A percentile compares a stretch with the other conserved stretches of the same genome.
Evolutionary conservation across 2,888 invertebrate genomes (phyloP).

Genomic region (Deroplatys truncata): DNA sequence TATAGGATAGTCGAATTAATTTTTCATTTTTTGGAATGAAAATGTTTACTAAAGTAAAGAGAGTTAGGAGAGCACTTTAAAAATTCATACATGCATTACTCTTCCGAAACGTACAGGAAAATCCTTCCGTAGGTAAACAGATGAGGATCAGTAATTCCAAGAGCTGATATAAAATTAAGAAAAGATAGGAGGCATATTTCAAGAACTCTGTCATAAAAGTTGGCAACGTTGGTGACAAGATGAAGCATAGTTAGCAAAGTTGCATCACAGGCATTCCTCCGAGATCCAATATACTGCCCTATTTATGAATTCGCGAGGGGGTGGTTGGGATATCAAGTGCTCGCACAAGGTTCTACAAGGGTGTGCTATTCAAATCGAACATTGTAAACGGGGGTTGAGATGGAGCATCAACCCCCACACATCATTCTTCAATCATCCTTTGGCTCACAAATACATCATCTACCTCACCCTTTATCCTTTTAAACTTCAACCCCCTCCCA

Average conservation of each 20-base stretch:
- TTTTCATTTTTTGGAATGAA: too few relatives aligned
- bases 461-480: neutral
- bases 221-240: neutral
- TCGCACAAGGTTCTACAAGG: neutral
- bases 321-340: neutral
- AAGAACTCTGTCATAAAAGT: neutral
- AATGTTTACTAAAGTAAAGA: too few relatives aligned
- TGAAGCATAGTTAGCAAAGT: neutral
- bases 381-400: neutral
- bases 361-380: constrained; percentile 7
- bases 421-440: constrained; percentile 17
- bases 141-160: too few relatives aligned
- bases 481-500: neutral
- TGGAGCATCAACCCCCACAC: neutral
- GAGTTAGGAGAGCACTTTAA: too few relatives aligned
- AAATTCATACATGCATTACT: too few relatives aligned
- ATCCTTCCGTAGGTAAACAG: too few relatives aligned
- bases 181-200: neutral
- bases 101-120: too few relatives aligned
- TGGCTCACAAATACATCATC: constrained; percentile 11
- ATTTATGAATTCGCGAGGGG: constrained; percentile 7
- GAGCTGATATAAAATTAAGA: too few relatives aligned
- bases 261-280: neutral
- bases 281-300: constrained; percentile 11
- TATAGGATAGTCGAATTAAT: too few relatives aligned